A percentile compares a stretch with the other conserved stretches of the same genome.
phyloP scores from a whole-genome alignment of 2,888 invertebrate species.

The Meandrusa payeni region DNA sequence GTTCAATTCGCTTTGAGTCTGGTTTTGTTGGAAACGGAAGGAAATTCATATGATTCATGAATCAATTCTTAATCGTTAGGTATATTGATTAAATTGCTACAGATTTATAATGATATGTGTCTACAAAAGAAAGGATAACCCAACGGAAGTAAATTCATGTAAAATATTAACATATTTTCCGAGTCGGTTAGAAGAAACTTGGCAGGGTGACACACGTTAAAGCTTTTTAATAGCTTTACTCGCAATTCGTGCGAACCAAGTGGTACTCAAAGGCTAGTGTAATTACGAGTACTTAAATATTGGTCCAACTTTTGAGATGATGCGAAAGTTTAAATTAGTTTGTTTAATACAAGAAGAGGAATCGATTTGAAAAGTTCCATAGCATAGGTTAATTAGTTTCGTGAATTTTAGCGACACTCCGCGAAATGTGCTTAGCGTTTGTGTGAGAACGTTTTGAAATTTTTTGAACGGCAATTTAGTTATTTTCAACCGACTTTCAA shows the following conservation, averaged over 20 bases:
- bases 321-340: constrained; percentile 38
- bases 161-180: constrained; percentile 12
- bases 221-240: constrained; percentile 20
- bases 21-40: constrained; percentile 2
- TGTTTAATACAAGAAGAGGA: constrained; percentile 36
- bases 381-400: constrained; percentile 39
- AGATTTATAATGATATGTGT: no score
- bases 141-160: no score
- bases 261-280: constrained; percentile 22
- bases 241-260: constrained; percentile 21
- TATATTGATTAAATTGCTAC: no score
- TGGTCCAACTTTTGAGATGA: constrained; percentile 24
- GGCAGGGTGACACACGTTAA: constrained; percentile 8
- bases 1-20: no score
- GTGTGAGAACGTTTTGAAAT: no score
- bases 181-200: constrained; percentile 9
- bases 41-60: no score
- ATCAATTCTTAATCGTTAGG: no score
- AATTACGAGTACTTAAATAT: constrained; percentile 24
- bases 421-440: constrained; percentile 30
- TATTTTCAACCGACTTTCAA: no score
- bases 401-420: constrained; percentile 30
- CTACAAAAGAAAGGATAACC: no score
- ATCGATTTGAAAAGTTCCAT: constrained; percentile 39
- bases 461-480: no score